Conservation (phyloP, 2,888 invertebrate genomes). For the Synergus gifuensis region DNA sequence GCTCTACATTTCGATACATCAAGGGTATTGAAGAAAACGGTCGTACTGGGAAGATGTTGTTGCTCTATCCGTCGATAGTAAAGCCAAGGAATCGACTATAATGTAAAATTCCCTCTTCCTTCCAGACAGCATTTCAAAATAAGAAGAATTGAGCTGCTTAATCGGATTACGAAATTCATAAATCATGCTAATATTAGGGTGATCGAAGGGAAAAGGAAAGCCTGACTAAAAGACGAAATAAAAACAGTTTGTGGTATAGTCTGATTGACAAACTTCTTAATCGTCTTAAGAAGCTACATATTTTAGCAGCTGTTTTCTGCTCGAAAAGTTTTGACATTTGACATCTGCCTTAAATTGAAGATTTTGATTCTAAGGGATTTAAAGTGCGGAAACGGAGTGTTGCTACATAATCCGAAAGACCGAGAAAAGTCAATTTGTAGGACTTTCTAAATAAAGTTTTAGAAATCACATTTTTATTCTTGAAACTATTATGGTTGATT, state of each 20-base stretch:
- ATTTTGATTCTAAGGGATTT: not conserved
- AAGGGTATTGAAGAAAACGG: constrained; percentile 9
- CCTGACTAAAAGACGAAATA: not conserved
- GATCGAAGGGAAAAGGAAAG: not conserved
- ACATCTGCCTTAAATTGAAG: not conserved
- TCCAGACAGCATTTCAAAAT: not conserved
- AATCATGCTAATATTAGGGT: constrained; percentile 16
- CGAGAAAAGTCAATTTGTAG: too few species aligned
- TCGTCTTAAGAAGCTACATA: not conserved
- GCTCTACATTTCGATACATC: constrained; percentile 29
- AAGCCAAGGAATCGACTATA: not conserved
- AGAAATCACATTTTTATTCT: too few species aligned
- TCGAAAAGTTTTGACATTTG: not conserved
- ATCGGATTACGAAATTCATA: constrained; percentile 18
- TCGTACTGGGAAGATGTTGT: not conserved
- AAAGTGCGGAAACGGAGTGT: not conserved
- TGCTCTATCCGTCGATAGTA: not conserved
- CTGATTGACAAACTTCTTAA: not conserved
- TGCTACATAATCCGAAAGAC: too few species aligned
- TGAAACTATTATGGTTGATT: not conserved
- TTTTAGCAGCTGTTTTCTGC: not conserved
- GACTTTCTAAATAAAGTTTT: too few species aligned
- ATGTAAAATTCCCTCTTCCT: not conserved
- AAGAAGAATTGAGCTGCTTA: not conserved
- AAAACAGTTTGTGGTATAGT: constrained; percentile 1